Base-by-base conservation (phyloP, 37 sponge, comb jelly and placozoan genomes). In the Beroe forskalii region DNA sequence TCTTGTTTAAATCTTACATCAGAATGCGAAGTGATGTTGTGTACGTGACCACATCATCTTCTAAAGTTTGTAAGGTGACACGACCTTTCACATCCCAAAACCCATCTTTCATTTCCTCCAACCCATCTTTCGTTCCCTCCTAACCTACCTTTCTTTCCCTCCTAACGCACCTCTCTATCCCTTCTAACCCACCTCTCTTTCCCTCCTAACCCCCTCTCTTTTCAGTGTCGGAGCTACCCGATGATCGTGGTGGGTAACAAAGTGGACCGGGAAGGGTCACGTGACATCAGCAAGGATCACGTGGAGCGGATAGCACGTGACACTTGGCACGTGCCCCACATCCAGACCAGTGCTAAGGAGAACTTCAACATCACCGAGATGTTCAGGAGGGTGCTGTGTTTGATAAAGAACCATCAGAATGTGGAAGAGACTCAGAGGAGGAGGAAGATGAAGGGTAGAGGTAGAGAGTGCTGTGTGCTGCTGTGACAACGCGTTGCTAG, bases 181-280 rank as follows among this genome's bases (percentile, higher is more conserved):
- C n/a, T n/a, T n/a, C n/a, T n/a, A n/a, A n/a, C n/a, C n/a, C n/a
- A n/a, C n/a, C n/a, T n/a, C n/a, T n/a, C n/a, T n/a, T n/a, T n/a
- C n/a, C n/a, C n/a, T n/a, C n/a, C n/a, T n/a, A n/a, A n/a, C n/a
- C n/a, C n/a, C n/a, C n/a, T n/a, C n/a, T n/a, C n/a, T n/a, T n/a
- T n/a, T 6, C 55, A 48, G 55, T 48, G 55, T 48, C 55, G 72
- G 38, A 28, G 12, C 72, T 69, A 35, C 72, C 72, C 72, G 3
- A 69, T 69, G 17, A 69, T 69, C 2, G 72, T 69, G 19, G 72
- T 33, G 55, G 86, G 86, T 23, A 80, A 80, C 86, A 80, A 80
- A 48, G n/a, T 20, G 8, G 86, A 80, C 30, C 23, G n/a, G 44
- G 86, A 80, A 25, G 86, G 4, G 44, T 44, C 9, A 4, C 28